Conservation (phyloP, 2,888 invertebrate genomes). For the Polymixis lichenea region DNA sequence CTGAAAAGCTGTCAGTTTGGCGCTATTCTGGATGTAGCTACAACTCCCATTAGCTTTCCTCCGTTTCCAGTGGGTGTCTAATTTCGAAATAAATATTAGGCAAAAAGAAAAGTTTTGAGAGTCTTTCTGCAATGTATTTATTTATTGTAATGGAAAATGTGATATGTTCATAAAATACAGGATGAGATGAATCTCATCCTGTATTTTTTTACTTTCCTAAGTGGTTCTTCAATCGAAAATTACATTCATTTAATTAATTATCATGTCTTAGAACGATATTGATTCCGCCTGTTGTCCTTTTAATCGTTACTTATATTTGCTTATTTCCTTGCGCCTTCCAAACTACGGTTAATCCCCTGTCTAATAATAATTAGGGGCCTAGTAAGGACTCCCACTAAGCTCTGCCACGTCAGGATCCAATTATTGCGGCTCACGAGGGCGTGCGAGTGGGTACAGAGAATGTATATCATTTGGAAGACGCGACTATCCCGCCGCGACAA, state of each 20-base stretch:
- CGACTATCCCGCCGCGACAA: slow-evolving; percentile 58
- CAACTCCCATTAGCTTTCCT: slow-evolving; percentile 11
- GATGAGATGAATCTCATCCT: too few species aligned
- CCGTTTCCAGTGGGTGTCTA: not conserved
- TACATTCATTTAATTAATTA: not conserved
- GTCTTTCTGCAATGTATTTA: not conserved
- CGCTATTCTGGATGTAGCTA: slow-evolving; percentile 9
- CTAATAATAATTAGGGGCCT: slow-evolving; percentile 29
- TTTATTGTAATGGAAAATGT: too few species aligned
- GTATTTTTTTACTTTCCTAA: not conserved
- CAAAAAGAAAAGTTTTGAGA: not conserved
- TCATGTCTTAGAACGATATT: not conserved
- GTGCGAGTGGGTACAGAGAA: slow-evolving; percentile 54
- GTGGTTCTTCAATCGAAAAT: not conserved
- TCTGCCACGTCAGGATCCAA: slow-evolving; percentile 39
- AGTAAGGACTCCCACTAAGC: slow-evolving; percentile 33
- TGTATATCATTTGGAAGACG: slow-evolving; percentile 56
- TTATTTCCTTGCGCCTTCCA: not conserved
- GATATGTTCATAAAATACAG: too few species aligned
- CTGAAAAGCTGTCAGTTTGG: slow-evolving; percentile 17
- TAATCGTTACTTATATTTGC: not conserved
- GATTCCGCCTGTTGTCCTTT: not conserved
- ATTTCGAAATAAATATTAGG: not conserved
- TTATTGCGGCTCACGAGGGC: slow-evolving; percentile 44
- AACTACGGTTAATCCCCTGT: slow-evolving; percentile 3